These are phyloP conservation scores for Lepidocyrtoides sp. DNA, from an alignment of 2,888 invertebrate species.

Conservation along the genomic window DNA sequence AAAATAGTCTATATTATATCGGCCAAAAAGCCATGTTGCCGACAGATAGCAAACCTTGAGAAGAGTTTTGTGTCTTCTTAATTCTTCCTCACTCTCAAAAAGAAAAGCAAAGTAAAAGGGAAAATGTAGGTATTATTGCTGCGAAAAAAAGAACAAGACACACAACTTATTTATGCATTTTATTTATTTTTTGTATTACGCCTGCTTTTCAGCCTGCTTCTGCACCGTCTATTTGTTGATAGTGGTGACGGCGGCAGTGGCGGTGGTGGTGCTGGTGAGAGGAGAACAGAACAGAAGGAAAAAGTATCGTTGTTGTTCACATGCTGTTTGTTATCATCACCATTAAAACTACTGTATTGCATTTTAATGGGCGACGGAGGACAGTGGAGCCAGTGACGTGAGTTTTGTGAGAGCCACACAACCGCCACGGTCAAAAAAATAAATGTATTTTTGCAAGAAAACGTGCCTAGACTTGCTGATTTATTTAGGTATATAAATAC, in stretches of 20 bases:
- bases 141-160: slow-evolving; percentile 19
- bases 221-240: slow-evolving; percentile 21
- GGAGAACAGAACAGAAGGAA: not conserved
- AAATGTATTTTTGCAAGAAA: slow-evolving; percentile 21
- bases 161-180: slow-evolving; percentile 7
- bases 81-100: not conserved
- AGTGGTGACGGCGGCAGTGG: not conserved
- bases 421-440: slow-evolving; percentile 3
- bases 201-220: not conserved
- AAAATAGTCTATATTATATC: slow-evolving; percentile 19
- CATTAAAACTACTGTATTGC: slow-evolving; percentile 52
- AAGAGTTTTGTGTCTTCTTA: slow-evolving; percentile 53
- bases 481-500: not conserved
- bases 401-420: not conserved
- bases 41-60: slow-evolving; percentile 58
- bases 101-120: slow-evolving; percentile 32
- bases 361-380: slow-evolving; percentile 65
- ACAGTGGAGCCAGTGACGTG: slow-evolving; percentile 79
- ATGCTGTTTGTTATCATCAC: slow-evolving; percentile 42
- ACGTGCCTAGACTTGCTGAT: slow-evolving; percentile 65
- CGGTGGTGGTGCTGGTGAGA: not conserved
- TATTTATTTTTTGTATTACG: not conserved
- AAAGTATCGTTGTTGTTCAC: slow-evolving; percentile 29
- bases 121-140: slow-evolving; percentile 6
- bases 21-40: slow-evolving; percentile 48